phyloP scores from a whole-genome alignment of 1,140 invertebrate species.

The Hylaeus volcanicus region DNA sequence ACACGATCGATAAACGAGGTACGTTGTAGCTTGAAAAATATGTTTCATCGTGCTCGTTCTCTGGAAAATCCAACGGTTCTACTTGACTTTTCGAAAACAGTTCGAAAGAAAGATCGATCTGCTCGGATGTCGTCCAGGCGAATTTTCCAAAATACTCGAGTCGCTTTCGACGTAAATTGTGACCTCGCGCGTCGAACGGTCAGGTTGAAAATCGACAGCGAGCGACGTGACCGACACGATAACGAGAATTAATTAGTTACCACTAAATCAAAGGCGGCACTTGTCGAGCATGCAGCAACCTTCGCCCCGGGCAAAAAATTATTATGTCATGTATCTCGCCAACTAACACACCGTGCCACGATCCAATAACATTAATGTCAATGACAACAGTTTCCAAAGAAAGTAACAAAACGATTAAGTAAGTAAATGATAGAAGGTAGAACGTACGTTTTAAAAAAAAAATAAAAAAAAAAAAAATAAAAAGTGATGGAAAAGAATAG shows the following conservation, averaged over 20 bases:
- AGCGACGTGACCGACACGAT: slow-evolving; percentile 70
- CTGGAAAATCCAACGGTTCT: no score
- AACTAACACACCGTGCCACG: slow-evolving; percentile 80
- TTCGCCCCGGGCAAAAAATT: slow-evolving; percentile 72
- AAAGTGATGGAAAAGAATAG: background rate
- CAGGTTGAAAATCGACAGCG: slow-evolving; percentile 55
- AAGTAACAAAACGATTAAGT: background rate
- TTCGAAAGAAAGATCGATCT: no score
- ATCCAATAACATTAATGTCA: slow-evolving; percentile 78
- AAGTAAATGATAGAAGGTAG: slow-evolving; percentile 16
- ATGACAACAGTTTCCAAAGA: slow-evolving; percentile 75
- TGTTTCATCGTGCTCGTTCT: no score
- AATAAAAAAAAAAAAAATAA: background rate
- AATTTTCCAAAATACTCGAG: no score
- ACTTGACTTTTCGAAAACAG: no score
- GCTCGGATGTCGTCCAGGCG: no score
- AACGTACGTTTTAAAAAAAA: slow-evolving; percentile 1
- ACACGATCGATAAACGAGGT: no score
- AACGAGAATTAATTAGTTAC: slow-evolving; percentile 77
- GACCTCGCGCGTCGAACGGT: background rate
- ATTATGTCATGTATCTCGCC: slow-evolving; percentile 70
- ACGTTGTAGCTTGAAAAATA: no score
- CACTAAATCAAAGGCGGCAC: slow-evolving; percentile 78
- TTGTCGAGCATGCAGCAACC: slow-evolving; percentile 78
- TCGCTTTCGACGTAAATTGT: background rate